Percentiles rank a stretch among this genome's conserved stretches.
Conservation (phyloP, 2,113 vertebrate species). For the Mustela nigripes region DNA sequence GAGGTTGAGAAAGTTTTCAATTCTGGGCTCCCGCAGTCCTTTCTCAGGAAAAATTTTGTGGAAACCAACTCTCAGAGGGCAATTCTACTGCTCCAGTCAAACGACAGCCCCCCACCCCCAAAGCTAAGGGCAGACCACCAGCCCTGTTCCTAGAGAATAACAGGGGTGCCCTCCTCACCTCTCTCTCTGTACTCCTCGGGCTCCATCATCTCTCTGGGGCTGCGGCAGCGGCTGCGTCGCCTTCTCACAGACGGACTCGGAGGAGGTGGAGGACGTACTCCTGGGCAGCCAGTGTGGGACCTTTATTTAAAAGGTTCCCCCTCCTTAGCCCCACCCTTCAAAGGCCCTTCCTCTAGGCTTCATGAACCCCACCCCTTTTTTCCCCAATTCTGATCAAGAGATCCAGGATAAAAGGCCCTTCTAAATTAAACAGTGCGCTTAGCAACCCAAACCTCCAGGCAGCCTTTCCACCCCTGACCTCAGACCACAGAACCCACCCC, state of each 20-base stretch:
- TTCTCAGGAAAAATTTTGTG: neutral
- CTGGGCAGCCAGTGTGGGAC: neutral
- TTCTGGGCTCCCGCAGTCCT: neutral
- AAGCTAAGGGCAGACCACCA: neutral
- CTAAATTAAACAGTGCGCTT: neutral
- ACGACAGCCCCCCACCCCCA: neutral
- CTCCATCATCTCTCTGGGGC: slow-evolving; percentile 61
- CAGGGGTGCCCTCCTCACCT: slow-evolving; percentile 80
- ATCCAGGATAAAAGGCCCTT: neutral
- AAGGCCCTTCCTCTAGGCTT: neutral
- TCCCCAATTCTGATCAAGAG: neutral
- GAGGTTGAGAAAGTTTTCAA: neutral
- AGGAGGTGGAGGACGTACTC: neutral
- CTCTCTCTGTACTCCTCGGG: slow-evolving; percentile 88
- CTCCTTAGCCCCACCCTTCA: slow-evolving; percentile 70
- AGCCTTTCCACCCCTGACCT: neutral
- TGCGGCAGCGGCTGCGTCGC: neutral
- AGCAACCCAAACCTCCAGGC: neutral
- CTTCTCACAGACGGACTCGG: neutral
- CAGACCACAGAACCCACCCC: neutral
- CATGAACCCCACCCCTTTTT: slow-evolving; percentile 17
- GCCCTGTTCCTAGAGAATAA: neutral
- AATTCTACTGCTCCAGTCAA: neutral
- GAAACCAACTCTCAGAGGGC: neutral
- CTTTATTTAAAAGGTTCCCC: slow-evolving; percentile 65